Evolutionary conservation across 2,797 vertebrate genomes (phyloP), one percentile per base, ranked within the genome.

Genomic region (Dallia pectoralis): DNA sequence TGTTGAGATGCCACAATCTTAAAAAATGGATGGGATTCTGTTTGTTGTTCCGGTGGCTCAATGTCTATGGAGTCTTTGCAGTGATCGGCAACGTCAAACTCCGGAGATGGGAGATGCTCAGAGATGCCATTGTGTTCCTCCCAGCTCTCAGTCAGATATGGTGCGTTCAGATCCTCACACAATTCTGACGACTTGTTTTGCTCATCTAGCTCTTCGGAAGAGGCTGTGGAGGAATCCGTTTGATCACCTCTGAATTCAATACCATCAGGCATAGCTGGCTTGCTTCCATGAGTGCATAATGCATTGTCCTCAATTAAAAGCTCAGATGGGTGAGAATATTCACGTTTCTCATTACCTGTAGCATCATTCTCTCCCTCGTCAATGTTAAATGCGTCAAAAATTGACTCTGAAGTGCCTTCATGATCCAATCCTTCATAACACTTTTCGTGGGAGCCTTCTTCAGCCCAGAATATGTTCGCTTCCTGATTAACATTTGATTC

Each of bases 221-320:
- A 73, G 51, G 67, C 27, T 49, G 47, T 49, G 67, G 47, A 30
- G 16, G 67, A 51, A 29, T 56, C 49, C 0, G 49, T 70, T 19
- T 56, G 49, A 30, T 70, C 27, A 44, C 74, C 79, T 0, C 62
- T 71, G 48, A 72, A 51, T 15, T 87, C 79, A 56, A 66, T 61
- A 48, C 74, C 73, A 56, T 85, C 74, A 29, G 63, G 76, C 18
- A 82, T 77, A 78, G 22, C 77, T 25, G 53, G 40, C 78, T 75
- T 49, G 53, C 33, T 1, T 6, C 70, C 53, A 9, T 72, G 49
- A 22, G 49, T 22, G n/a, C 33, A 19, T 36, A 25, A 59, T 19
- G 18, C 22, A 14, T 1, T 59, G 53, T 59, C 53, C 25, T 59
- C 25, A 11, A 25, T 59, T 59, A 59, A 25, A 59, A 59, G n/a